phyloP scores from a whole-genome alignment of 2,797 vertebrate genomes.

The Meda fulgida region DNA sequence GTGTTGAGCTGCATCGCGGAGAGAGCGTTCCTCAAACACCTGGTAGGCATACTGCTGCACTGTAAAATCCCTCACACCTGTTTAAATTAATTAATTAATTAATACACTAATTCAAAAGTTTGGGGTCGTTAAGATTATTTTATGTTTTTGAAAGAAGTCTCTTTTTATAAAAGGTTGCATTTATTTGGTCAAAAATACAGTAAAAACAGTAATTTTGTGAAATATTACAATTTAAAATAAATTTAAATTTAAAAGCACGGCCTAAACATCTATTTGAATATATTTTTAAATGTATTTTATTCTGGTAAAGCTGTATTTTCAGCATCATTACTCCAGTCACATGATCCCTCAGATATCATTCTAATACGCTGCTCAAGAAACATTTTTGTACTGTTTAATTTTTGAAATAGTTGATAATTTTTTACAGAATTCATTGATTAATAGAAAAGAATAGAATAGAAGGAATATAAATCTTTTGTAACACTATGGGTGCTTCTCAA shows the following conservation, averaged over 20 bases:
- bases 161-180: background rate
- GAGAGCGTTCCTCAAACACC: constrained; percentile 89
- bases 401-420: background rate
- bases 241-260: too few relatives aligned
- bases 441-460: too few relatives aligned
- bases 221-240: background rate
- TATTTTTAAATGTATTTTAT: background rate
- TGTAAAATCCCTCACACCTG: background rate
- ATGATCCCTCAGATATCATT: background rate
- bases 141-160: background rate
- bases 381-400: background rate
- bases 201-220: background rate
- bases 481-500: too few relatives aligned
- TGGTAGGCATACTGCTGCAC: constrained; percentile 77
- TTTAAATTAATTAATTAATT: background rate
- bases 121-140: background rate
- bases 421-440: background rate
- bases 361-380: background rate
- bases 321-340: background rate
- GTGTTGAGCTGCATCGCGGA: constrained; percentile 94
- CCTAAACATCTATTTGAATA: background rate
- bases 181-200: background rate
- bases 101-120: background rate
- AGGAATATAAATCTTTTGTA: too few relatives aligned
- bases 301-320: background rate